Base-by-base conservation (phyloP, 2,113 vertebrate species). In the Albula goreensis region DNA sequence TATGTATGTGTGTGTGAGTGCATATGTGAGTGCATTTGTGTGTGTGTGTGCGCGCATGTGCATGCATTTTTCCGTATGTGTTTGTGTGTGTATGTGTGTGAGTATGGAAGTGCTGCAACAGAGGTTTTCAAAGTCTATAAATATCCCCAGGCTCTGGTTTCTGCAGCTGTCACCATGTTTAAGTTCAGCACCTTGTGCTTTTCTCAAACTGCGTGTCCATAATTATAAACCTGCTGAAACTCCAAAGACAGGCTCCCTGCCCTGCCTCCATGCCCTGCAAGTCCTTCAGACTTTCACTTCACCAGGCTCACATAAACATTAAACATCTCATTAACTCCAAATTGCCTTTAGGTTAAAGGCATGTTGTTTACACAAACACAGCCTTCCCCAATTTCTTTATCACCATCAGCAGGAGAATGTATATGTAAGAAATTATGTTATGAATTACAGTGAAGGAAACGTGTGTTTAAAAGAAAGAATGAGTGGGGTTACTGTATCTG, bases 81-180 rank as follows among this genome's bases (percentile, higher is more conserved):
- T 81, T 49, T 90, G 90, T 92, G 88, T 91, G 92, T 92, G 90
- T 91, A 93, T 90, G 89, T 92, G 92, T 92, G 81, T 89, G 90
- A 84, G 89, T 90, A 82, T 89, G 89, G 88, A 84, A 93, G 82
- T 85, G 88, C 89, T 91, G 89, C 90, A 89, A 90, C 91, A 91
- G 88, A 88, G 93, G 87, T 91, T 89, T 89, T 91, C 91, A 88
- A 63, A 88, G 86, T 88, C 87, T 86, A 89, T 74, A 95, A 85
- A 92, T 93, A 94, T 95, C 94, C 91, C 90, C 52, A 86, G 89
- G 92, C 87, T 94, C 93, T 85, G 90, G 94, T 96, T 96, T 95
- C 95, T 95, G 94, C 95, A 96, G 95, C 95, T 96, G 95, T 95
- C 93, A 93, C 95, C 94, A 93, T 93, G 93, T 95, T 94, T 92